A percentile compares a stretch with the other conserved stretches of the same genome.
These are phyloP conservation scores for Drosophila nasuta DNA, from an alignment of 1,140 invertebrate genomes.

Conservation along the genomic window DNA sequence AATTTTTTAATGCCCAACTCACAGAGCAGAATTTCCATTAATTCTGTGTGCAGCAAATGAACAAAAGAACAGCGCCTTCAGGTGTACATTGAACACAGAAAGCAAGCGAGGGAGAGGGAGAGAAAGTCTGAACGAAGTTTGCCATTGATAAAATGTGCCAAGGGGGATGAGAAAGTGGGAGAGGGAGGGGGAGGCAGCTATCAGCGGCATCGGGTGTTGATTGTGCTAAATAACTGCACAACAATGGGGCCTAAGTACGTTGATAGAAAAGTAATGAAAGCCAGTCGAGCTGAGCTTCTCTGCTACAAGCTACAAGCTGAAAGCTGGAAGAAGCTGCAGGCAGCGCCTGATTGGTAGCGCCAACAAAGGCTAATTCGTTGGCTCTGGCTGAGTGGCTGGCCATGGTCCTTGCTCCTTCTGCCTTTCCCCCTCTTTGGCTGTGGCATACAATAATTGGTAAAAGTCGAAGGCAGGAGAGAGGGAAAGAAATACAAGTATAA, in stretches of 20 bases:
- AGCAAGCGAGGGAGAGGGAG: neutral
- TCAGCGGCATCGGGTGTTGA: constrained; percentile 77
- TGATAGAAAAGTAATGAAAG: constrained; percentile 83
- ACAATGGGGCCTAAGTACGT: constrained; percentile 81
- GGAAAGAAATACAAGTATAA: constrained; percentile 29
- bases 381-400: constrained; percentile 50
- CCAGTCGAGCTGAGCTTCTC: constrained; percentile 29
- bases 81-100: constrained; percentile 38
- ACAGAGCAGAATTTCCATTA: constrained; percentile 72
- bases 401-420: constrained; percentile 19
- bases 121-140: constrained; percentile 39
- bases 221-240: constrained; percentile 83
- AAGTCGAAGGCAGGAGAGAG: constrained; percentile 51
- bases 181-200: constrained; percentile 35
- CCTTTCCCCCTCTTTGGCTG: neutral
- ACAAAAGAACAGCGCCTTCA: constrained; percentile 67
- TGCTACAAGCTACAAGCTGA: neutral
- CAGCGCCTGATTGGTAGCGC: constrained; percentile 74
- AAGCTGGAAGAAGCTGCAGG: constrained; percentile 21
- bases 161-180: neutral
- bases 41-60: constrained; percentile 77
- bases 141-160: constrained; percentile 74
- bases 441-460: constrained; percentile 79
- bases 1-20: constrained; percentile 40
- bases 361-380: constrained; percentile 81